A percentile compares a stretch with the other conserved stretches of the same genome.
Conservation (phyloP, 1,140 invertebrate species). For the Drosophila equinoxialis region DNA sequence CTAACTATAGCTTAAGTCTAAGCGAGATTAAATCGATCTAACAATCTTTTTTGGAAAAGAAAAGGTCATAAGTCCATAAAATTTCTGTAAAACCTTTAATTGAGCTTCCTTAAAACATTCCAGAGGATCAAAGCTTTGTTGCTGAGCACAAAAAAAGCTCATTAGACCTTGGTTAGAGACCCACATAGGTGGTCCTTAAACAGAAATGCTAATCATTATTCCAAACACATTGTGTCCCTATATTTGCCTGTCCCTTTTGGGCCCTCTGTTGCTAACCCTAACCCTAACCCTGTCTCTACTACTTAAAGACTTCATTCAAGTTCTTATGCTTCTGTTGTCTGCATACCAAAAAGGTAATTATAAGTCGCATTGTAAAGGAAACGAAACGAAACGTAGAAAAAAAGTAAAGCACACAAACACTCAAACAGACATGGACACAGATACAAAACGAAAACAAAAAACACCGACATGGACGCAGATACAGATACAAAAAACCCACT, state of each 20-base stretch:
- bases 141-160: neutral
- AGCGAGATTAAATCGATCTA: no score
- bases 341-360: conserved; percentile 81
- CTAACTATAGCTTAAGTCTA: no score
- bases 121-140: conserved; percentile 1
- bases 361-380: conserved; percentile 67
- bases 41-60: no score
- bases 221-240: conserved; percentile 38
- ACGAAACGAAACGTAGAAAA: conserved; percentile 65
- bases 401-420: conserved; percentile 39
- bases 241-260: conserved; percentile 38
- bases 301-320: conserved; percentile 33
- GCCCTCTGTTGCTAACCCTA: conserved; percentile 6
- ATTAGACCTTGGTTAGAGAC: neutral
- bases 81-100: no score
- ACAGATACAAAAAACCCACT: conserved; percentile 32
- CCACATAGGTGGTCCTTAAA: neutral
- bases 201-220: conserved; percentile 43
- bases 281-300: neutral
- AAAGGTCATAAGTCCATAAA: no score
- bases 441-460: neutral
- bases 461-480: conserved; percentile 4
- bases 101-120: no score
- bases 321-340: conserved; percentile 66
- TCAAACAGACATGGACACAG: conserved; percentile 4